phyloP scores from a whole-genome alignment of 2,797 vertebrate genomes.

The Euthynnus affinis region DNA sequence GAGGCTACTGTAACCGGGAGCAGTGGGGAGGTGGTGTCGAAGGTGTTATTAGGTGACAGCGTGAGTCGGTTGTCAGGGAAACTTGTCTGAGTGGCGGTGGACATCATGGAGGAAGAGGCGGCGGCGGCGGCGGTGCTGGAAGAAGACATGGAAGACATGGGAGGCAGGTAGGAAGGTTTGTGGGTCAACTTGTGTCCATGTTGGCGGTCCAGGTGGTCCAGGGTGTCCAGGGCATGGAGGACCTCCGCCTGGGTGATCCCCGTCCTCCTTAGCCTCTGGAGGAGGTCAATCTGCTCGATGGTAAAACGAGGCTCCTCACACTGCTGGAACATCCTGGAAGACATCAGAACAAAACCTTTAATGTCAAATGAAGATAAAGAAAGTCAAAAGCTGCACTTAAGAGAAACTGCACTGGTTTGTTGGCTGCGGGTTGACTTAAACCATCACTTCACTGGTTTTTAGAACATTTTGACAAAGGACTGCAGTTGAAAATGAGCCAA shows the following conservation, averaged over 20 bases:
- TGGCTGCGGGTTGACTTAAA: too few species aligned
- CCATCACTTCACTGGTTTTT: too few species aligned
- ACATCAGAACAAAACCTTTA: neutral
- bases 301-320: constrained; percentile 99
- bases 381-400: neutral
- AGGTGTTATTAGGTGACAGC: constrained; percentile 92
- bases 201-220: constrained; percentile 95
- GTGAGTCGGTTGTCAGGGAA: constrained; percentile 90
- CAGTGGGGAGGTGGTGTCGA: constrained; percentile 89
- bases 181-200: constrained; percentile 92
- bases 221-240: constrained; percentile 95
- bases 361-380: too few species aligned
- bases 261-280: constrained; percentile 94
- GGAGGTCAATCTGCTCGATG: constrained; percentile 99
- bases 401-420: too few species aligned
- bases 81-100: constrained; percentile 93
- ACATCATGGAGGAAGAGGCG: constrained; percentile 89
- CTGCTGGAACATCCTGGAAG: constrained; percentile 95
- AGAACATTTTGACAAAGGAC: too few species aligned
- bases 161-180: constrained; percentile 84
- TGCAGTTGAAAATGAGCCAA: neutral
- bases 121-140: constrained; percentile 52
- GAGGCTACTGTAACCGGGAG: constrained; percentile 84
- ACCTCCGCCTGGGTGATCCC: constrained; percentile 97
- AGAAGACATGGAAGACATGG: constrained; percentile 68